Percentiles rank a stretch among this genome's conserved stretches.
Evolutionary conservation across 2,113 vertebrate species (phyloP).

Genomic region (Mellivora capensis): DNA sequence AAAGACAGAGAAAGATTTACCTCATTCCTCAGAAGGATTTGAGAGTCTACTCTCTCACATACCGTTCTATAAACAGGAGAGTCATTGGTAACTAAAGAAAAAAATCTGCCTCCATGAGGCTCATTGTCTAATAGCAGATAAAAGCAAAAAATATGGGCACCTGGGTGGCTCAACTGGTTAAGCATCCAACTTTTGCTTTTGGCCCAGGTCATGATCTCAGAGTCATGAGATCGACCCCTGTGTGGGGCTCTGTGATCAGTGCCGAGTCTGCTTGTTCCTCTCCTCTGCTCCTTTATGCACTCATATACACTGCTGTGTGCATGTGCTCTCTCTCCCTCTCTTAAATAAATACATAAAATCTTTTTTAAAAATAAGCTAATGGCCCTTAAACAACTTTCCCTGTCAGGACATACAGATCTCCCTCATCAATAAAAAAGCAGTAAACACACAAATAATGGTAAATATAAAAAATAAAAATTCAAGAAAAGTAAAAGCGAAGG

Average conservation of each 20-base stretch:
- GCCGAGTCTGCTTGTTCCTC: neutral
- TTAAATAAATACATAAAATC: neutral
- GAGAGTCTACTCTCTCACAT: neutral
- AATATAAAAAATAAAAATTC: neutral
- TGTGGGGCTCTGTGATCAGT: neutral
- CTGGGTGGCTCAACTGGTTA: neutral
- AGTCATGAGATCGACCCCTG: neutral
- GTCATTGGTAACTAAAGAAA: neutral
- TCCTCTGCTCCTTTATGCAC: neutral
- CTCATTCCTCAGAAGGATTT: neutral
- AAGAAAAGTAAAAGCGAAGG: neutral
- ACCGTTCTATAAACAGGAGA: neutral
- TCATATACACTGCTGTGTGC: neutral
- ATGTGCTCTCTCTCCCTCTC: neutral
- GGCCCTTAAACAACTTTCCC: neutral
- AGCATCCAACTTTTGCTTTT: neutral
- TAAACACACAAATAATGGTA: neutral
- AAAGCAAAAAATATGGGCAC: neutral
- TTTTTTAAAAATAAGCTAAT: neutral
- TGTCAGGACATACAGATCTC: neutral
- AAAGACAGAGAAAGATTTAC: neutral
- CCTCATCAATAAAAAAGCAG: neutral
- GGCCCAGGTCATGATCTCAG: neutral
- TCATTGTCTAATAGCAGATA: neutral
- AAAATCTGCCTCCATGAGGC: neutral